Percentiles rank a stretch among this genome's conserved stretches.
Evolutionary conservation across 2,888 invertebrate genomes (phyloP).

Genomic region (Philaethria dido): DNA sequence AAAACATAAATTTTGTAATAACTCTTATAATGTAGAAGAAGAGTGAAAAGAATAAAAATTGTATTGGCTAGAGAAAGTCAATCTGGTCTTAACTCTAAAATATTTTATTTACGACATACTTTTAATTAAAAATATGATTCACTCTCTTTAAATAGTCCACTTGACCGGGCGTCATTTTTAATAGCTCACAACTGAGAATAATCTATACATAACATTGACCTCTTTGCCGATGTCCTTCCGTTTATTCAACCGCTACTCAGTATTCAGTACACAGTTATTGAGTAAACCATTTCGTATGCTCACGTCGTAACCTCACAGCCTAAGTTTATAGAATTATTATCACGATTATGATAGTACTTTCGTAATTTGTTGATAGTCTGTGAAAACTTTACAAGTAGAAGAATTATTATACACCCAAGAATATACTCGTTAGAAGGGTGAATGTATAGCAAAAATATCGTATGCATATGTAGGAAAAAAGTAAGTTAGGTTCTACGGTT

Average conservation of each 20-base stretch:
- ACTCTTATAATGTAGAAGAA: no score
- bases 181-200: constrained; percentile 40
- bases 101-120: not conserved
- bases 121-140: not conserved
- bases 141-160: constrained; percentile 5
- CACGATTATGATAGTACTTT: constrained; percentile 11
- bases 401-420: not conserved
- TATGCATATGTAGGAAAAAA: not conserved
- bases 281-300: constrained; percentile 45
- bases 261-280: constrained; percentile 50
- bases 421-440: no score
- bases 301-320: constrained; percentile 27
- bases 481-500: not conserved
- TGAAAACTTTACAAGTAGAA: not conserved
- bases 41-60: no score
- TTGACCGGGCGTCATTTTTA: constrained; percentile 28
- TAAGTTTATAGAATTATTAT: constrained; percentile 25
- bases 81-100: no score
- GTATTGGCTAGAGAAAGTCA: no score
- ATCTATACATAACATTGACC: constrained; percentile 50
- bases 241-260: constrained; percentile 47
- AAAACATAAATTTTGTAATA: no score
- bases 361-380: not conserved
- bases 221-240: constrained; percentile 55
- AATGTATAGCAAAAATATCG: not conserved